phyloP scores from a whole-genome alignment of 2,888 invertebrate genomes.

The Octodonta nipae region DNA sequence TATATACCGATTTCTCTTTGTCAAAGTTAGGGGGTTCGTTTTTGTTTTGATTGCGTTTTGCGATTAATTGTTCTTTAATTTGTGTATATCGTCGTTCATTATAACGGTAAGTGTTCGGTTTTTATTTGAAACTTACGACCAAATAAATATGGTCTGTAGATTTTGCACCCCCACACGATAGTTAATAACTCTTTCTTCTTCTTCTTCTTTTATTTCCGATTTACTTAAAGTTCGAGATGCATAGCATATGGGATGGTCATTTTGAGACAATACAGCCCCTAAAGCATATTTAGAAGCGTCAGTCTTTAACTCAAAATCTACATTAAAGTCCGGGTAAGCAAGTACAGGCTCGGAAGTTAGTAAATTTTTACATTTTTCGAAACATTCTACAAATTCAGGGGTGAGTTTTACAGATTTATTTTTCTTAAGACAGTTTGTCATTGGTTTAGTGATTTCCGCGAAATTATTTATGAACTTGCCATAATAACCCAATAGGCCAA shows the following conservation, averaged over 20 bases:
- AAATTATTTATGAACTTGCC: constrained; percentile 18
- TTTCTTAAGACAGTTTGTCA: constrained; percentile 21
- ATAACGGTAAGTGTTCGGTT: no score
- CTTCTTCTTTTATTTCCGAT: constrained; percentile 13
- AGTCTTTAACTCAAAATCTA: constrained; percentile 17
- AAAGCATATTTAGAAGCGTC: constrained; percentile 19
- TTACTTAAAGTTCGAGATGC: constrained; percentile 20
- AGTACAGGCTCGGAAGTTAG: not conserved
- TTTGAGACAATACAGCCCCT: constrained; percentile 16
- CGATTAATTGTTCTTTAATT: no score
- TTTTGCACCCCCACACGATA: constrained; percentile 10
- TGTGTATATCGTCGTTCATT: no score
- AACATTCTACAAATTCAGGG: not conserved
- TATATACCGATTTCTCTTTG: no score
- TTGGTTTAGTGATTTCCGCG: constrained; percentile 21
- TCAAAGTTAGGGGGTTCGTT: no score
- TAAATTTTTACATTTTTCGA: not conserved
- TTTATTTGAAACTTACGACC: no score
- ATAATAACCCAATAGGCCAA: constrained; percentile 23
- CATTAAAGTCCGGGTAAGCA: constrained; percentile 9
- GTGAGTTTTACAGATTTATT: not conserved
- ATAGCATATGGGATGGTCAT: constrained; percentile 11
- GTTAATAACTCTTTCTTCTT: constrained; percentile 24
- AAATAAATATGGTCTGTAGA: not conserved
- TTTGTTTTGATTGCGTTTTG: no score